These are phyloP conservation scores for Menidia menidia DNA, from an alignment of 2,797 vertebrate species.

Conservation along the genomic window DNA sequence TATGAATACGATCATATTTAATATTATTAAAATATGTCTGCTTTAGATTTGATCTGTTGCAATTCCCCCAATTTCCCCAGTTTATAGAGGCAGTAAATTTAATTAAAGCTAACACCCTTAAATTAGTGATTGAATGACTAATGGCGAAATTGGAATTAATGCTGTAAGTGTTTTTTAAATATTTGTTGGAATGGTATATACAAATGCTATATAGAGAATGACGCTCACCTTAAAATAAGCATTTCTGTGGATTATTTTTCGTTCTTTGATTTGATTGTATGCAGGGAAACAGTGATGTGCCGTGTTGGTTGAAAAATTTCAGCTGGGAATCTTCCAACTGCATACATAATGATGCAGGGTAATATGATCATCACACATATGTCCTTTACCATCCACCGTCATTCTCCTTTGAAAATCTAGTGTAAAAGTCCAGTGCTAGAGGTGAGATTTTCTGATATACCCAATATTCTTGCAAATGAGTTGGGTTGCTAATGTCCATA, in stretches of 20 bases:
- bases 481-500: constrained; percentile 26
- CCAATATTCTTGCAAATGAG: constrained; percentile 23
- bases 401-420: constrained; percentile 32
- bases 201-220: not conserved
- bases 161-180: not conserved
- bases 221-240: not conserved
- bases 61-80: too few species aligned
- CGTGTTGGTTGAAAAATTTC: constrained; percentile 21
- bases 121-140: too few species aligned
- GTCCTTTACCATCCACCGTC: constrained; percentile 24
- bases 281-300: constrained; percentile 1
- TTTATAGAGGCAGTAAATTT: too few species aligned
- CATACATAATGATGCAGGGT: constrained; percentile 34
- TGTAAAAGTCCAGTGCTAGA: constrained; percentile 22
- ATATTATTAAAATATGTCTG: too few species aligned
- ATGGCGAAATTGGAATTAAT: too few species aligned
- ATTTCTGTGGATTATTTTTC: not conserved
- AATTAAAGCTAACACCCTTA: too few species aligned
- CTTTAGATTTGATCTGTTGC: too few species aligned
- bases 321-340: constrained; percentile 22
- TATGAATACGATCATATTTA: too few species aligned
- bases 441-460: not conserved
- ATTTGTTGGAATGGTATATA: too few species aligned
- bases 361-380: constrained; percentile 29
- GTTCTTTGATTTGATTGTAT: constrained; percentile 16